These are phyloP conservation scores for Struthio camelus DNA, from an alignment of 2,113 vertebrate genomes.

Conservation along the genomic window DNA sequence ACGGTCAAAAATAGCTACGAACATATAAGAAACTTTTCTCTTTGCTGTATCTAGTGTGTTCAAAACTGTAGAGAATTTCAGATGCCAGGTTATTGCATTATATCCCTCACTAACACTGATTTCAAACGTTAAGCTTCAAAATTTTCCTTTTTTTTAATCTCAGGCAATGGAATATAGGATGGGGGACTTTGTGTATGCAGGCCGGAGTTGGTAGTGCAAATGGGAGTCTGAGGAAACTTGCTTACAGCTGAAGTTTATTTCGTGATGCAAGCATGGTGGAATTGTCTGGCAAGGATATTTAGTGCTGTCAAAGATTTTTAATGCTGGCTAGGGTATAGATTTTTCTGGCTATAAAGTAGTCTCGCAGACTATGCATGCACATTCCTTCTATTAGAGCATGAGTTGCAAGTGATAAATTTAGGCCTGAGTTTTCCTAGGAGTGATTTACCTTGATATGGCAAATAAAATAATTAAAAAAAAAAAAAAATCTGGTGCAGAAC, in stretches of 20 bases:
- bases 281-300: too few relatives aligned
- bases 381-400: rapidly evolving
- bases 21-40: rapidly evolving
- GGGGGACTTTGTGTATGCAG: background rate
- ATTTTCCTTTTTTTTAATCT: background rate
- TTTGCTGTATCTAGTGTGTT: background rate
- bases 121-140: background rate
- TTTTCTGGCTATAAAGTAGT: background rate
- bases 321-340: too few relatives aligned
- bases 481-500: constrained; percentile 24
- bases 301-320: background rate
- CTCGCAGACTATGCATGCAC: background rate
- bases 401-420: background rate
- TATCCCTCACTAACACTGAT: background rate
- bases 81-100: background rate
- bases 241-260: rapidly evolving
- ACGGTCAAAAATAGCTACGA: background rate
- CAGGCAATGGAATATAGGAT: background rate
- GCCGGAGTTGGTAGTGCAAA: background rate
- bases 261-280: background rate
- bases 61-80: background rate
- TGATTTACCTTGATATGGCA: background rate
- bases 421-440: background rate
- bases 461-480: background rate
- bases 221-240: background rate